phyloP scores from a whole-genome alignment of 2,113 vertebrate species.

The Trachemys scripta region DNA sequence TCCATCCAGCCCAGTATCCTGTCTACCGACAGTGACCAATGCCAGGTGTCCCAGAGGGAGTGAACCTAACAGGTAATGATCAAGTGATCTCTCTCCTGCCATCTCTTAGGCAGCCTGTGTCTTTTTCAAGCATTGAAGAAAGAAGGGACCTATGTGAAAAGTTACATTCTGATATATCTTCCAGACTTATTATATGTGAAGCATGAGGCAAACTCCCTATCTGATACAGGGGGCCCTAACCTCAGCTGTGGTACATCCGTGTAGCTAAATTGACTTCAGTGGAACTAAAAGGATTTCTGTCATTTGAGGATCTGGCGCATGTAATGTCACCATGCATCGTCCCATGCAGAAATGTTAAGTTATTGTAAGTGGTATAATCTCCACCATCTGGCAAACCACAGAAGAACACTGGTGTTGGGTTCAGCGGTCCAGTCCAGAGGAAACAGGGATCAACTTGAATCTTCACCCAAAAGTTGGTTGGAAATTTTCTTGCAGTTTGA shows the following conservation, averaged over 20 bases:
- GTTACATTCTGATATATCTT: background rate
- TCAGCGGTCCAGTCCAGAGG: background rate
- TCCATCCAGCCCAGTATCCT: too few relatives aligned
- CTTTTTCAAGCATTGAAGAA: background rate
- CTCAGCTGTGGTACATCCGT: background rate
- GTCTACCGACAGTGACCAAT: too few relatives aligned
- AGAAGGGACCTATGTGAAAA: background rate
- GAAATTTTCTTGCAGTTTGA: fast-evolving
- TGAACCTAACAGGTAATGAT: too few relatives aligned
- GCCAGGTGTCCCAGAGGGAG: too few relatives aligned
- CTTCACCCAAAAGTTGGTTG: background rate
- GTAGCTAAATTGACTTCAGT: background rate
- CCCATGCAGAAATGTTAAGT: fast-evolving
- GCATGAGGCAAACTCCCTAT: background rate
- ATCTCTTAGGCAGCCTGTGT: background rate
- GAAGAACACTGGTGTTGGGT: fast-evolving
- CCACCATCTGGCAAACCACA: background rate
- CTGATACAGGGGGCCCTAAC: background rate
- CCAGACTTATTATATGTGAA: background rate
- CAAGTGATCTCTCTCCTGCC: too few relatives aligned
- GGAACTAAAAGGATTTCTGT: background rate
- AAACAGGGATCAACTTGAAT: background rate
- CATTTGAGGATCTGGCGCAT: background rate
- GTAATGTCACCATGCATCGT: background rate
- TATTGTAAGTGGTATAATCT: background rate